phyloP scores from a whole-genome alignment of 2,113 vertebrate genomes.

The Lonchura striata region DNA sequence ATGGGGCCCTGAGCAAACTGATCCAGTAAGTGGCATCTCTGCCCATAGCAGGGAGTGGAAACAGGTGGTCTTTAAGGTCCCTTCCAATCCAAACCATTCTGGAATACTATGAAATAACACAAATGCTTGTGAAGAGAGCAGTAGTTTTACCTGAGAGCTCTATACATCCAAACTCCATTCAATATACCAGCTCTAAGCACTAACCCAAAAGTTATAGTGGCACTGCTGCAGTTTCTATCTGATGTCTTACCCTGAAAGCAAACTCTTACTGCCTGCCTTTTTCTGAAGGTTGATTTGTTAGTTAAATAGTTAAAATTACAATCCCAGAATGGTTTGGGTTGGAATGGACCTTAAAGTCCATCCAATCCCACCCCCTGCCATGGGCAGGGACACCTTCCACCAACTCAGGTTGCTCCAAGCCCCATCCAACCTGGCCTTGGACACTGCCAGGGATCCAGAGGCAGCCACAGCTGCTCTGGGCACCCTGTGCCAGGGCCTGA shows the following conservation, averaged over 20 bases:
- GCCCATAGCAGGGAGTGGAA: background rate
- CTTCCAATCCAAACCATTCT: background rate
- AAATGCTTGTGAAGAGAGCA: background rate
- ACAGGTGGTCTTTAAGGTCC: background rate
- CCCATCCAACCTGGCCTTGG: rapidly evolving
- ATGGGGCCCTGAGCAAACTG: background rate
- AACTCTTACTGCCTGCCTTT: background rate
- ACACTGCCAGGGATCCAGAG: background rate
- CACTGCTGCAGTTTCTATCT: background rate
- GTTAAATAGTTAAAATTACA: background rate
- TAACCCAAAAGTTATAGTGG: background rate
- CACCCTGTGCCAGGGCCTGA: background rate
- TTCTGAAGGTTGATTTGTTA: background rate
- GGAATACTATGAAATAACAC: background rate
- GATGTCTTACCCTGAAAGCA: background rate
- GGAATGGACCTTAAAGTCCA: background rate
- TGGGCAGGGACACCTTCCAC: background rate
- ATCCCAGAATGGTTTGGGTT: background rate
- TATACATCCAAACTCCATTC: background rate
- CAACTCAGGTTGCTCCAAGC: rapidly evolving
- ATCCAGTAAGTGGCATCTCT: background rate
- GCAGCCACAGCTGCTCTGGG: background rate
- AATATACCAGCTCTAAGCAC: background rate
- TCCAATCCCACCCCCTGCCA: rapidly evolving
- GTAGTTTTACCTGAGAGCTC: background rate